phyloP scores from a whole-genome alignment of 2,113 vertebrate genomes.

The Buteo buteo region DNA sequence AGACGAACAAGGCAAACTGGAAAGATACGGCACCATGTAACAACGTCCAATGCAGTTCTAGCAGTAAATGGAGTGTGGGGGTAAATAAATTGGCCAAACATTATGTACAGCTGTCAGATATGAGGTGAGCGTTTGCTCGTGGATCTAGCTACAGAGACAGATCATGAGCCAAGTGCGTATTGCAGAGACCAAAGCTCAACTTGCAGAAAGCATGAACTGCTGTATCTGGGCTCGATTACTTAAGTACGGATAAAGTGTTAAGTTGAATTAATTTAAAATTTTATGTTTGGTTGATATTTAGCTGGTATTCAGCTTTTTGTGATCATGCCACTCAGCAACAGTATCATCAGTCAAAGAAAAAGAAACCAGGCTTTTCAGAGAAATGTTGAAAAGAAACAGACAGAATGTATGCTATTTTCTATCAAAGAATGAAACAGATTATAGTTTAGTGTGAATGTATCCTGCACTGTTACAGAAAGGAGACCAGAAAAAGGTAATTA shows the following conservation, averaged over 20 bases:
- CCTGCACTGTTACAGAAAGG: neutral
- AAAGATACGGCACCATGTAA: neutral
- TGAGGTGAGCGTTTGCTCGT: rapidly evolving
- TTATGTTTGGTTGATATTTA: neutral
- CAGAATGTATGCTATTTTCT: neutral
- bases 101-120: neutral
- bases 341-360: neutral
- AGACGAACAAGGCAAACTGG: neutral
- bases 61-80: neutral
- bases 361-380: neutral
- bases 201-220: neutral
- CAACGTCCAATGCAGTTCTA: neutral
- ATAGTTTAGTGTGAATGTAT: neutral
- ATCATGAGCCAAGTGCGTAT: rapidly evolving
- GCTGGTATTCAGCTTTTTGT: neutral
- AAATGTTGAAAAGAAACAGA: neutral
- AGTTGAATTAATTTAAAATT: neutral
- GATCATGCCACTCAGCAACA: neutral
- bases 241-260: neutral
- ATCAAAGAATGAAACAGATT: neutral
- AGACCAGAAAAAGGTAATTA: neutral
- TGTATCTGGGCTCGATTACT: neutral
- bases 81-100: neutral
- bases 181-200: neutral
- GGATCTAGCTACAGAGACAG: neutral